These are phyloP conservation scores for Liasis olivaceus DNA, from an alignment of 2,797 vertebrate genomes.

Conservation along the genomic window DNA sequence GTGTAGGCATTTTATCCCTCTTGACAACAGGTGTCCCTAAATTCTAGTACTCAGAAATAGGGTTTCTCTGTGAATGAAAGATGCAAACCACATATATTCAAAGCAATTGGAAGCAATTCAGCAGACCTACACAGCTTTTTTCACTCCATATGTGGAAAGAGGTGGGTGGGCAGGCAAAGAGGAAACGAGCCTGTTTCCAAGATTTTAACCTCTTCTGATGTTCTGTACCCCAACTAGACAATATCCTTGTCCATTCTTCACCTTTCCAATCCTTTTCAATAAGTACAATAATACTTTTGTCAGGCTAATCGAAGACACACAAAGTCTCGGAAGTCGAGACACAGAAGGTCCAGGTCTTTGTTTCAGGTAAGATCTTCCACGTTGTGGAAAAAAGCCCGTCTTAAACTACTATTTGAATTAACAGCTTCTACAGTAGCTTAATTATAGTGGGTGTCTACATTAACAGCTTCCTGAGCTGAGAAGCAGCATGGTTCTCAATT, in stretches of 20 bases:
- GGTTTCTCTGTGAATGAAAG: background rate
- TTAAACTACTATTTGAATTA: background rate
- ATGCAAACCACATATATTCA: background rate
- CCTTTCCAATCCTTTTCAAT: background rate
- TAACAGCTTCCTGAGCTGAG: background rate
- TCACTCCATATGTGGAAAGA: background rate
- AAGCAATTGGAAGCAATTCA: background rate
- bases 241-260: background rate
- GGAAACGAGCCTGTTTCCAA: background rate
- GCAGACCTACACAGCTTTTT: background rate
- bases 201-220: background rate
- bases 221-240: background rate
- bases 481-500: background rate
- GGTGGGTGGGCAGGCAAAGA: background rate
- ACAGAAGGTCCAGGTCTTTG: conserved; percentile 37
- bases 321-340: conserved; percentile 20
- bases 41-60: background rate
- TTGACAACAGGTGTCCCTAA: background rate
- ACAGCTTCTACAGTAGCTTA: background rate
- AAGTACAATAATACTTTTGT: conserved; percentile 37
- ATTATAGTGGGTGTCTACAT: background rate
- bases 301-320: conserved; percentile 29
- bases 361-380: conserved; percentile 37
- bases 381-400: background rate
- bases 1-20: background rate